Conservation (phyloP, 2,888 invertebrate genomes). For the Tortrix viridana region DNA sequence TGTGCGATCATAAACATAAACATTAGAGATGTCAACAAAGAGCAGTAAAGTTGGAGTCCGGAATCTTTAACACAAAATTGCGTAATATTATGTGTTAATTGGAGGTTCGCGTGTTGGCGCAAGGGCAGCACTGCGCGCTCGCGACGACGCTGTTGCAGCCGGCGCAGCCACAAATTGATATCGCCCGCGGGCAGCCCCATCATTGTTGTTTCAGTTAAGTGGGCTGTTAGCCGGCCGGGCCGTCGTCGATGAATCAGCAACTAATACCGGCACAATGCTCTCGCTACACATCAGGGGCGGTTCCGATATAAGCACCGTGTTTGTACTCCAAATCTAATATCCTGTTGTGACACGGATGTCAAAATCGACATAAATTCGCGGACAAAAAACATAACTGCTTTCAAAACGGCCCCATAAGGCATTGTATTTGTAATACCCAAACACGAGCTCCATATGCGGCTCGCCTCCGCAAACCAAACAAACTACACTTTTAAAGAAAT, state of each 20-base stretch:
- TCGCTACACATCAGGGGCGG: slow-evolving; percentile 58
- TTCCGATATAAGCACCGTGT: slow-evolving; percentile 38
- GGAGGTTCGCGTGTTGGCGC: slow-evolving; percentile 44
- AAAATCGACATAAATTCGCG: slow-evolving; percentile 47
- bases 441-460: slow-evolving; percentile 59
- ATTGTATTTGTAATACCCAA: slow-evolving; percentile 42
- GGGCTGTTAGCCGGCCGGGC: slow-evolving; percentile 52
- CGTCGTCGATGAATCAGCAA: slow-evolving; percentile 58
- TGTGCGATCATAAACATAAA: slow-evolving; percentile 25
- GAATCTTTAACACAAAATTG: slow-evolving; percentile 29
- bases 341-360: slow-evolving; percentile 43
- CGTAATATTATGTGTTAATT: slow-evolving; percentile 46
- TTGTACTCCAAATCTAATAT: slow-evolving; percentile 48
- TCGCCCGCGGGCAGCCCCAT: slow-evolving; percentile 41
- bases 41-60: slow-evolving; percentile 1
- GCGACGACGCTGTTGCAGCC: slow-evolving; percentile 29
- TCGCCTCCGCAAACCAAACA: slow-evolving; percentile 71
- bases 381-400: slow-evolving; percentile 46
- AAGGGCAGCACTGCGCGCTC: slow-evolving; percentile 43
- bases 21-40: slow-evolving; percentile 27
- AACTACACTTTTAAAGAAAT: slow-evolving; percentile 71
- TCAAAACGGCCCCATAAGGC: slow-evolving; percentile 40
- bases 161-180: slow-evolving; percentile 48
- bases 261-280: slow-evolving; percentile 43
- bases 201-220: slow-evolving; percentile 57